Base-by-base conservation (phyloP, 2,888 invertebrate genomes). In the Acholoe squamosa region DNA sequence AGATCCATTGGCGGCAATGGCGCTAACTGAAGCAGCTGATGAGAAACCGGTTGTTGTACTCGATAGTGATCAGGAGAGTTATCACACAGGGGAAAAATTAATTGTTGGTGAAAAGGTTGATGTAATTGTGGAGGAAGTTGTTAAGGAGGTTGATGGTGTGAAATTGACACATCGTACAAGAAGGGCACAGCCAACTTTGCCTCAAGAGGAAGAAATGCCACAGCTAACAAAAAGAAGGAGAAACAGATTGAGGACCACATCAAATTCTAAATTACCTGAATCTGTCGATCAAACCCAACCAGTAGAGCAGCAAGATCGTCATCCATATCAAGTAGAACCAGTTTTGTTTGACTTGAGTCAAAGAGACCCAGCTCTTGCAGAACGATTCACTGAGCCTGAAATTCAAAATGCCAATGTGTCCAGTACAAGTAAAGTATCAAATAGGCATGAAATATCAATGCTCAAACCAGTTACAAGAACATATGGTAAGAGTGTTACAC, bases 301-400 rank as follows among this genome's bases (percentile, higher is more conserved):
- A 43, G 3, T 43, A 10, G 43, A 43, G 43, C 76, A 28, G 76
- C 76, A 28, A 76, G 31, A 76, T 43, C 43, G 10, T 43, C 43
- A 43, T 7, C 3, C 43, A 43, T 43, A 31, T 76, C 76, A 76
- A 31, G 25, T 84, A 33, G 86, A 54, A 54, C 86, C 86, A 22
- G 86, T 86, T 12, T 25, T 86, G 25, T 86, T 86, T 86, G 86
- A 86, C 31, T 86, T 86, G 31, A 86, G 86, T 28, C 86, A 86
- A 54, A 86, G 56, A 28, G 19, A 33, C 19, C 34, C 80, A 0
- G 14, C n/a, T 16, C 0, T 14, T 33, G 16, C 34, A 7, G 33
- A 33, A 19, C 0, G 34, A 34, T 12, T 16, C n/a, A 0, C 1
- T 19, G 28, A 0, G 3, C 25, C 25, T 71, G 71, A 28, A 71